Evolutionary conservation across 2,797 vertebrate genomes (phyloP).

Genomic region (Rhodeus uyekii): DNA sequence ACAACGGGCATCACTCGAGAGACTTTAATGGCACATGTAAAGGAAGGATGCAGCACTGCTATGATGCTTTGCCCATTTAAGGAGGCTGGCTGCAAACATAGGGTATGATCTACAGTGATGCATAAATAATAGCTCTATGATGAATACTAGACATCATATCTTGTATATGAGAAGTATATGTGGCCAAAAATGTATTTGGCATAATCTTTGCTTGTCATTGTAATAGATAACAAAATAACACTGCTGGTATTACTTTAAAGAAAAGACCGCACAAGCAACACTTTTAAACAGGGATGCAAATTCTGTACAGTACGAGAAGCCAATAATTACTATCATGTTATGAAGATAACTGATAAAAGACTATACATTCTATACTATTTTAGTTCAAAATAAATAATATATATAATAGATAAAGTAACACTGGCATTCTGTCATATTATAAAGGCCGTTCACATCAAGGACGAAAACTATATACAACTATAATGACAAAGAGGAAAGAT

Average conservation of each 20-base stretch:
- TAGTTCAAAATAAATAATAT: neutral
- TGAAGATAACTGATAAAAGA: neutral
- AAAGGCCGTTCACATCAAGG: neutral
- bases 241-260: neutral
- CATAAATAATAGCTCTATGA: neutral
- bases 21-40: constrained; percentile 89
- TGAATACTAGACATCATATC: neutral
- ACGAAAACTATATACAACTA: too few species aligned
- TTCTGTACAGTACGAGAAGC: neutral
- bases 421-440: neutral
- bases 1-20: constrained; percentile 87
- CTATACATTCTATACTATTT: neutral
- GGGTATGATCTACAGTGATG: constrained; percentile 73
- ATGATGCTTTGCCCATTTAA: constrained; percentile 95
- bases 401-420: neutral
- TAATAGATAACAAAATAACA: neutral
- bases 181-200: neutral
- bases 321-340: neutral
- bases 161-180: neutral
- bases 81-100: constrained; percentile 97
- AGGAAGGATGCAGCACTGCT: constrained; percentile 91
- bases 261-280: neutral
- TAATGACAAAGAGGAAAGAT: too few species aligned
- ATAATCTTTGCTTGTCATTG: neutral
- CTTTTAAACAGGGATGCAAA: neutral